Conservation (phyloP, 2,888 invertebrate genomes). For the Drosophila nr. perissopoda region DNA sequence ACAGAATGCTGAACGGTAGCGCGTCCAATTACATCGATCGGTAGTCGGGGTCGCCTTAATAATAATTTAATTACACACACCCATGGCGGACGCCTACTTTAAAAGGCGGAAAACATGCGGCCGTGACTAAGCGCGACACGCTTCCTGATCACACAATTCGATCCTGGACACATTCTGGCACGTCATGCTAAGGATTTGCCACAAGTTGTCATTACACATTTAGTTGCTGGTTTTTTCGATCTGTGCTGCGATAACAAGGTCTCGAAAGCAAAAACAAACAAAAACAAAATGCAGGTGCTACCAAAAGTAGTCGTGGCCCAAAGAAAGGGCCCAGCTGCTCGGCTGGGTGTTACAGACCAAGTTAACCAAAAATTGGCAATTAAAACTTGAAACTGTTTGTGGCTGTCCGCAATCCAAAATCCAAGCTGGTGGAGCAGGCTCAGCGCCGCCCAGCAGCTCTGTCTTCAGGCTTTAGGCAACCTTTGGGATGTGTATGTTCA, state of each 20-base stretch:
- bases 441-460: background rate
- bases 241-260: conserved; percentile 57
- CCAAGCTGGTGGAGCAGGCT: background rate
- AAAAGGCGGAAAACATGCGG: conserved; percentile 75
- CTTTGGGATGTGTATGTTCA: background rate
- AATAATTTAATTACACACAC: conserved; percentile 79
- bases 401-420: background rate
- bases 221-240: conserved; percentile 43
- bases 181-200: conserved; percentile 72
- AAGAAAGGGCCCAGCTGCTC: conserved; percentile 21
- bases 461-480: conserved; percentile 4
- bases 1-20: conserved; percentile 67
- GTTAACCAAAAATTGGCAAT: conserved; percentile 44
- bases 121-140: conserved; percentile 72
- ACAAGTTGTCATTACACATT: conserved; percentile 76
- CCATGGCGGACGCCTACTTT: conserved; percentile 76
- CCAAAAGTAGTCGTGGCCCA: conserved; percentile 1
- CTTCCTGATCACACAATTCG: conserved; percentile 46
- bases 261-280: conserved; percentile 43
- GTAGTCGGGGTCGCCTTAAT: conserved; percentile 64
- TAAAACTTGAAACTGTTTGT: conserved; percentile 36
- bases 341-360: background rate
- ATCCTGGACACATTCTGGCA: conserved; percentile 66
- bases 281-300: conserved; percentile 44
- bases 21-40: conserved; percentile 72